These are phyloP conservation scores for Galerucella pusilla DNA, from an alignment of 2,888 invertebrate species.

Conservation along the genomic window DNA sequence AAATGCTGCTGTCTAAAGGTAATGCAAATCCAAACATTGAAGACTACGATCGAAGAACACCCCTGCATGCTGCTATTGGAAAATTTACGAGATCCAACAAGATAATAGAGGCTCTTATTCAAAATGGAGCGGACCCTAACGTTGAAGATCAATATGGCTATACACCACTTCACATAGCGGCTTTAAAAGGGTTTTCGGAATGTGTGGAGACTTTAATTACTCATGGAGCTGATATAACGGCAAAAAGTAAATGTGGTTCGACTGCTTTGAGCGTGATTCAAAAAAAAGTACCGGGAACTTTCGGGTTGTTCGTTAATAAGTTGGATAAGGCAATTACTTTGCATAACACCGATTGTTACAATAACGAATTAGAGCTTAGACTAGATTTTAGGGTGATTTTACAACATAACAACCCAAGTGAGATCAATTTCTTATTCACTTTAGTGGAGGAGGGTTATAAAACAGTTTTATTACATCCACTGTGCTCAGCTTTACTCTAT, in stretches of 20 bases:
- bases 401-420: constrained; percentile 84
- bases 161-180: constrained; percentile 86
- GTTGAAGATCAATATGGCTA: constrained; percentile 87
- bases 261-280: constrained; percentile 87
- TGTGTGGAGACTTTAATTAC: constrained; percentile 87
- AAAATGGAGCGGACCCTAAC: constrained; percentile 85
- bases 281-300: constrained; percentile 86
- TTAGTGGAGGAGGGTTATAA: constrained; percentile 91
- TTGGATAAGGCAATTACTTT: constrained; percentile 83
- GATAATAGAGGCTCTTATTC: constrained; percentile 80
- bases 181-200: constrained; percentile 84
- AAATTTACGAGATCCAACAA: constrained; percentile 84
- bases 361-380: constrained; percentile 83
- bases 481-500: constrained; percentile 87
- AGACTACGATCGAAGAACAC: constrained; percentile 83
- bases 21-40: constrained; percentile 82
- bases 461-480: constrained; percentile 85
- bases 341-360: constrained; percentile 79
- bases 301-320: constrained; percentile 84
- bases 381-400: constrained; percentile 85
- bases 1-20: constrained; percentile 71
- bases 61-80: constrained; percentile 85
- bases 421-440: constrained; percentile 87
- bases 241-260: constrained; percentile 86
- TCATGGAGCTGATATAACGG: constrained; percentile 89